Conservation (phyloP, 2,888 invertebrate genomes). For the Epirrhoe tristata region DNA sequence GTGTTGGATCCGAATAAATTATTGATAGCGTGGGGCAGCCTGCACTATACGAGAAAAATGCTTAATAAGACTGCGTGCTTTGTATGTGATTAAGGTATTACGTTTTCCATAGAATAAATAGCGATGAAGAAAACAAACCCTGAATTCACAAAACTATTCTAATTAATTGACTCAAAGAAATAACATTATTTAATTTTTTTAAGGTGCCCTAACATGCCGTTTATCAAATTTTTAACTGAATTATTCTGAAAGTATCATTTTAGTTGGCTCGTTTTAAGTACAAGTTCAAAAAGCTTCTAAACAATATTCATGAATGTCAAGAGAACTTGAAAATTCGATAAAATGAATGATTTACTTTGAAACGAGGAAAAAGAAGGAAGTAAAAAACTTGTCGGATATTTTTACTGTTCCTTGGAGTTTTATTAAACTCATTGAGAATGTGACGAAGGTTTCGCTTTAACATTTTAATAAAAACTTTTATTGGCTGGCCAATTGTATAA, state of each 20-base stretch:
- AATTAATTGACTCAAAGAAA: no score
- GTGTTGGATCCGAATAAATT: slow-evolving; percentile 64
- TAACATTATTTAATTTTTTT: no score
- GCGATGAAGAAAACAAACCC: no score
- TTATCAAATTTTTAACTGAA: not conserved
- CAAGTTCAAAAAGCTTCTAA: not conserved
- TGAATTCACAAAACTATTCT: no score
- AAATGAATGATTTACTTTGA: slow-evolving; percentile 36
- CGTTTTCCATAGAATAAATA: not conserved
- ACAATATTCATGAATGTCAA: slow-evolving; percentile 29
- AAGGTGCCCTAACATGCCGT: no score
- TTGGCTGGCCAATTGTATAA: slow-evolving; percentile 11
- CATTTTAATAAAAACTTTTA: slow-evolving; percentile 39
- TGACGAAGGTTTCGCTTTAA: slow-evolving; percentile 34
- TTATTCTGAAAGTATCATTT: not conserved
- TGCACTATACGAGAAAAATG: slow-evolving; percentile 25
- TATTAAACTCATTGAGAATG: slow-evolving; percentile 43
- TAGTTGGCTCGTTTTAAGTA: not conserved
- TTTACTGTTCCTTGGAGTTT: slow-evolving; percentile 38
- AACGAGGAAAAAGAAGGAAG: slow-evolving; percentile 28
- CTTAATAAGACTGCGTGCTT: slow-evolving; percentile 8
- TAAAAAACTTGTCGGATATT: slow-evolving; percentile 33
- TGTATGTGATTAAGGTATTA: not conserved
- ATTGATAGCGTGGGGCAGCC: slow-evolving; percentile 52
- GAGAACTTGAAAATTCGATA: slow-evolving; percentile 19